Base-by-base conservation (phyloP, 2,113 vertebrate species). In the Tringa solitaria region DNA sequence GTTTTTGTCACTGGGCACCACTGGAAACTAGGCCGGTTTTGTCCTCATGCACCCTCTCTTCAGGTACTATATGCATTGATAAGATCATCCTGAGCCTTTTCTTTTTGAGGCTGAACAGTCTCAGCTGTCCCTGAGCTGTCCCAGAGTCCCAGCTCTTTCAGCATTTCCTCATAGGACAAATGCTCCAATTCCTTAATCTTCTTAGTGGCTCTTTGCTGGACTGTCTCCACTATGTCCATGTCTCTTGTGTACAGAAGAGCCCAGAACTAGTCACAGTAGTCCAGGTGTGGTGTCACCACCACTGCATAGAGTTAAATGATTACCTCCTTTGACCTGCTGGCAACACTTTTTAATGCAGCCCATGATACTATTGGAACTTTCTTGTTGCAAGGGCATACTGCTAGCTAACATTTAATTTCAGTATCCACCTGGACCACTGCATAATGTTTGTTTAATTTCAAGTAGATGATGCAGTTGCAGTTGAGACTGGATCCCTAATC, bases 201-300 rank as follows among this genome's bases (percentile, higher is more conserved):
- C 12, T 87, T 26, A 16, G 13, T n/a, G 32, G 23, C 6, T 22
- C 32, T 80, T 84, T 6, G 0, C 46, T 67, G 30, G 17, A 72
- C 30, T 92, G 0, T 57, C 10, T 61, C 13, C 27, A 10, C 15
- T 26, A n/a, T 0, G 1, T 43, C 8, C 3, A 12, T 16, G 3
- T 79, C 16, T 75, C 14, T 75, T 5, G 51, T 37, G 5, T 19
- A n/a, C 19, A 67, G 20, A 80, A 30, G 37, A 87, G 12, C 6
- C 10, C 46, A 67, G 17, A 72, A 76, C 5, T 9, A 79, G 41
- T 48, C 2, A 6, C 53, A n/a, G 5, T 48, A n/a, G 14, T 39
- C 14, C 12, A 41, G 10, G 3, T 48, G 9, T 53, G 57, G 8
- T 21, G 30, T n/a, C 30, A 35, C 7, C 18, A 45, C 32, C 35